phyloP scores from a whole-genome alignment of 2,113 vertebrate species.

The Hepsetus odoe region DNA sequence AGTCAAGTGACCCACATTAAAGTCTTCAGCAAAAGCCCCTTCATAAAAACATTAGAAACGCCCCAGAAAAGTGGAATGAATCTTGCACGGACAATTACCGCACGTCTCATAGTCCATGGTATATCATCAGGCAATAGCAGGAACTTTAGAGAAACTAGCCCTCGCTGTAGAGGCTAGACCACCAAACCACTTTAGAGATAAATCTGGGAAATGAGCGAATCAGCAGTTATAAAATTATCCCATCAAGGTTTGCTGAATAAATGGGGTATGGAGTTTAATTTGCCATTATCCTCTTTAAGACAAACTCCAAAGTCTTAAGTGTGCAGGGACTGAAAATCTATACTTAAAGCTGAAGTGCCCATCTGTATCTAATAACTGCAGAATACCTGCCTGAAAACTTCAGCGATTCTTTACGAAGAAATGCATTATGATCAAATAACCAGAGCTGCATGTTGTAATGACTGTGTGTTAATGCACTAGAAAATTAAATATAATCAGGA shows the following conservation, averaged over 20 bases:
- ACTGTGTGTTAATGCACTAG: constrained; percentile 85
- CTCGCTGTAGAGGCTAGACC: constrained; percentile 66
- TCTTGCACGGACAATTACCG: constrained; percentile 48
- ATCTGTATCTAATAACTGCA: constrained; percentile 85
- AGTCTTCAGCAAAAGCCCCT: constrained; percentile 33
- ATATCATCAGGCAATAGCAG: constrained; percentile 51
- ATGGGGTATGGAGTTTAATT: constrained; percentile 86
- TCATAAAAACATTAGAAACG: constrained; percentile 38
- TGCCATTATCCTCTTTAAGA: constrained; percentile 84
- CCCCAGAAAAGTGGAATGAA: constrained; percentile 30
- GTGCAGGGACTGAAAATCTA: constrained; percentile 82
- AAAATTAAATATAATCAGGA: constrained; percentile 83
- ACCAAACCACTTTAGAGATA: constrained; percentile 80
- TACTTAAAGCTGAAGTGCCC: constrained; percentile 85
- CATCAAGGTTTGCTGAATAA: constrained; percentile 82
- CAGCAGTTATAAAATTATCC: constrained; percentile 86
- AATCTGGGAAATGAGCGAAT: constrained; percentile 80
- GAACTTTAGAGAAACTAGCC: constrained; percentile 65
- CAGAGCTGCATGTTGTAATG: constrained; percentile 79
- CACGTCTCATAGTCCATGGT: constrained; percentile 41
- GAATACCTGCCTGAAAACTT: constrained; percentile 82
- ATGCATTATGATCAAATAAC: constrained; percentile 83
- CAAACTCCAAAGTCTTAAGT: constrained; percentile 84
- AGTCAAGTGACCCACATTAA: constrained; percentile 40
- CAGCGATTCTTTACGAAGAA: constrained; percentile 83